phyloP scores from a whole-genome alignment of 2,797 vertebrate genomes.

The Heteromormyrus szaboi region DNA sequence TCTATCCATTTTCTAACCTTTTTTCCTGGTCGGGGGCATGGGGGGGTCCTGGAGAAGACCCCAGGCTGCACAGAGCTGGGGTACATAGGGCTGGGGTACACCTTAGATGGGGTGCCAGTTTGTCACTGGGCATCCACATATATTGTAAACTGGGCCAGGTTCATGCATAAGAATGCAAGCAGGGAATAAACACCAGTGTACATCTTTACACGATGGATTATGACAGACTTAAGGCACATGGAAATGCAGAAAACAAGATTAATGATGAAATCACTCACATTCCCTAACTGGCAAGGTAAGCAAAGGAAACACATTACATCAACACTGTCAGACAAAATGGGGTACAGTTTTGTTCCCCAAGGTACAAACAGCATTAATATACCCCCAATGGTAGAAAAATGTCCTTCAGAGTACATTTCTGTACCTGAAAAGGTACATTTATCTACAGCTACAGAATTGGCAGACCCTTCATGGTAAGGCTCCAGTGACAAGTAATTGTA shows the following conservation, averaged over 20 bases:
- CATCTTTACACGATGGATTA: not conserved
- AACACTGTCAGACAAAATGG: not conserved
- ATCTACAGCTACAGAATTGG: not conserved
- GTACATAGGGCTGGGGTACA: not conserved
- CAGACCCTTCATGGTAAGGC: not conserved
- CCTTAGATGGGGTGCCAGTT: not conserved
- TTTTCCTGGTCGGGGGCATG: not conserved
- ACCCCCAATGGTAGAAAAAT: not conserved
- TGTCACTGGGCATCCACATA: not conserved
- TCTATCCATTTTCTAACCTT: not conserved
- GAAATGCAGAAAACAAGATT: not conserved
- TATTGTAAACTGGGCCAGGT: not conserved
- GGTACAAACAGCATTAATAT: not conserved
- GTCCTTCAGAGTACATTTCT: not conserved
- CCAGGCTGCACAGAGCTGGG: not conserved
- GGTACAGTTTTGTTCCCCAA: not conserved
- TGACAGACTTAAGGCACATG: not conserved
- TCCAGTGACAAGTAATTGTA: not conserved
- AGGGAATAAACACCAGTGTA: not conserved
- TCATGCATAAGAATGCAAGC: not conserved
- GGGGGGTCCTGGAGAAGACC: not conserved
- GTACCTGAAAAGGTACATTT: not conserved
- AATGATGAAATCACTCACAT: not conserved
- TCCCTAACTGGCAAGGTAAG: not conserved
- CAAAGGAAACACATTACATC: not conserved